Base-by-base conservation (phyloP, 2,888 invertebrate species). In the Junonia oenone region DNA sequence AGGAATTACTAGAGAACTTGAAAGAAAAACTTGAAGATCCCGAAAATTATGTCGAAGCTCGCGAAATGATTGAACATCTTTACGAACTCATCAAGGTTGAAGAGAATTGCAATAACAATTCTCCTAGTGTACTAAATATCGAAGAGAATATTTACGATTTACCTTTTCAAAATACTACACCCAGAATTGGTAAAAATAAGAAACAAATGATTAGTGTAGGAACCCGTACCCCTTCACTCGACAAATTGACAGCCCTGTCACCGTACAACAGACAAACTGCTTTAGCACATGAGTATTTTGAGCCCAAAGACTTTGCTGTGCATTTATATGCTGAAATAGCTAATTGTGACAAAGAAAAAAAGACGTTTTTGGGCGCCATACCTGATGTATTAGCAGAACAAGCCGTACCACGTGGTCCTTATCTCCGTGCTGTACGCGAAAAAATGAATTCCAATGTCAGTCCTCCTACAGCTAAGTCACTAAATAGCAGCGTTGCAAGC, bases 1-100 rank as follows among this genome's bases (percentile, higher is more conserved):
- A 93, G 65, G 95, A 95, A 67, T 90, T 95, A 48, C 80, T 95
- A 57, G 93, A 92, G 64, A 92, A 93, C 62, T 81, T 95, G 13
- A 91, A 93, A 55, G 93, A 93, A 64, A 92, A 93, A 68, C 75
- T 95, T 6, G 94, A 94, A 66, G 94, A 93, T 71, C 95, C 95
- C 0, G 92, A 93, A 52, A 93, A 94, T 56, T 94, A 94, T 65
- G 92, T 93, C 51, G 94, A 95, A 71, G 95, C 95, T 1, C 89
- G 94, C 35, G 94, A 95, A 76, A 94, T 94, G 89, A 95, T 95
- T 58, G 95, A 95, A 71, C 93, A 94, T 67, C 82, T 95, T 5
- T 95, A 95, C 68, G 95, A 94, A 75, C 90, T 94, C 50, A 94
- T 95, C 46, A 94, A 94, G 72, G 92, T 94, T 2, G 94, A 94